A percentile compares a stretch with the other conserved stretches of the same genome.
Conservation (phyloP, 2,888 invertebrate species). For the Antitype chi region DNA sequence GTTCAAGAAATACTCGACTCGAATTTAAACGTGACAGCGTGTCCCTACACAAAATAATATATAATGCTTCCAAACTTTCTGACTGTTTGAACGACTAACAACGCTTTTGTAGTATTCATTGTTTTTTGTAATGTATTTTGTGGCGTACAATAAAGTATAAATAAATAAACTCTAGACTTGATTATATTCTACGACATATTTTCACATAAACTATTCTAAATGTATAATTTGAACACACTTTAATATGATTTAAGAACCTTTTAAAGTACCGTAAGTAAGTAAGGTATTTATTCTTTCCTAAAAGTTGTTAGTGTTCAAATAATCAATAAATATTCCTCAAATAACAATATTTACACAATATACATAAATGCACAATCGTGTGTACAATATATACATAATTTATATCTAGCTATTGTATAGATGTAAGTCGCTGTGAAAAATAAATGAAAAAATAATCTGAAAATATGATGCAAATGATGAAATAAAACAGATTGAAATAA, state of each 20-base stretch:
- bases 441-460: slow-evolving; percentile 66
- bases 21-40: slow-evolving; percentile 47
- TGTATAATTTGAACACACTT: background rate
- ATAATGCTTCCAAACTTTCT: slow-evolving; percentile 35
- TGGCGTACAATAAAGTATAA: too few species aligned
- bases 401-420: slow-evolving; percentile 65
- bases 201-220: too few species aligned
- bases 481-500: slow-evolving; percentile 68
- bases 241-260: slow-evolving; percentile 22
- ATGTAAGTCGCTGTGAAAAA: slow-evolving; percentile 80
- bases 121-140: too few species aligned
- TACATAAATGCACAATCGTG: slow-evolving; percentile 70
- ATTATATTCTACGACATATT: background rate
- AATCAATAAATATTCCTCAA: slow-evolving; percentile 23
- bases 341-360: slow-evolving; percentile 50
- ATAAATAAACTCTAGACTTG: background rate
- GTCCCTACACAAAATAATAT: slow-evolving; percentile 23
- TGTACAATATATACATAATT: slow-evolving; percentile 70
- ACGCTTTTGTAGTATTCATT: background rate
- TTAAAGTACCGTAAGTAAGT: too few species aligned
- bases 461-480: slow-evolving; percentile 74
- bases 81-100: slow-evolving; percentile 36
- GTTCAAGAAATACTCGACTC: slow-evolving; percentile 39
- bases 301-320: slow-evolving; percentile 32
- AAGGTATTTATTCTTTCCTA: background rate